Evolutionary conservation across 2,888 invertebrate species (phyloP).

Genomic region (Apamea sordens): DNA sequence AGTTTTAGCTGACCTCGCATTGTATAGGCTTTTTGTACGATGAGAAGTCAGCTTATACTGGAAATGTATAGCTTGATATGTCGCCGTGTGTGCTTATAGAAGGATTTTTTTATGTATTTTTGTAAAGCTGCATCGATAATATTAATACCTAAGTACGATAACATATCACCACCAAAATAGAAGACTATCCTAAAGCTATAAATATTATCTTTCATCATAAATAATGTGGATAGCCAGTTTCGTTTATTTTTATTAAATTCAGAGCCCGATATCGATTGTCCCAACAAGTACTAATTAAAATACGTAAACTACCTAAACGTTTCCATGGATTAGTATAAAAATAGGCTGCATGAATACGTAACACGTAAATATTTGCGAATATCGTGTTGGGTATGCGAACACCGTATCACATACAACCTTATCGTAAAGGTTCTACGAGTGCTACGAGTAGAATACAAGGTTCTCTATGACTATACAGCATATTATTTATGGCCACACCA

Average conservation of each 20-base stretch:
- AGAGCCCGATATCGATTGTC: constrained; percentile 3
- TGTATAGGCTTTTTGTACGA: background rate
- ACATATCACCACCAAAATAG: background rate
- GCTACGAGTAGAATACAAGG: constrained; percentile 17
- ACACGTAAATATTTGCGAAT: constrained; percentile 21
- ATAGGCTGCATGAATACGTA: constrained; percentile 15
- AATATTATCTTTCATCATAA: constrained; percentile 3
- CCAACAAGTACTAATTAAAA: constrained; percentile 3
- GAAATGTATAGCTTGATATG: background rate
- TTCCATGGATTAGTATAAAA: constrained; percentile 31
- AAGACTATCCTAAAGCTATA: background rate
- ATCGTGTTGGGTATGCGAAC: constrained; percentile 1
- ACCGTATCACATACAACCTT: background rate
- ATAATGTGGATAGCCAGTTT: background rate
- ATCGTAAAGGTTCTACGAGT: constrained; percentile 14
- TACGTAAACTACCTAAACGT: background rate
- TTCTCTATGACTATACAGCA: background rate
- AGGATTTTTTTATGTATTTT: background rate
- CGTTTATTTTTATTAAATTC: background rate
- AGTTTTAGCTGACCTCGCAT: background rate
- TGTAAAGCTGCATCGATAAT: constrained; percentile 17
- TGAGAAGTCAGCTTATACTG: background rate
- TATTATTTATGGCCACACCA: constrained; percentile 18
- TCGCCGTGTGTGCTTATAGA: background rate
- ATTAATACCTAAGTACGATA: constrained; percentile 5